These are phyloP conservation scores for Aphidius colemani DNA, from an alignment of 2,888 invertebrate genomes.

Conservation along the genomic window DNA sequence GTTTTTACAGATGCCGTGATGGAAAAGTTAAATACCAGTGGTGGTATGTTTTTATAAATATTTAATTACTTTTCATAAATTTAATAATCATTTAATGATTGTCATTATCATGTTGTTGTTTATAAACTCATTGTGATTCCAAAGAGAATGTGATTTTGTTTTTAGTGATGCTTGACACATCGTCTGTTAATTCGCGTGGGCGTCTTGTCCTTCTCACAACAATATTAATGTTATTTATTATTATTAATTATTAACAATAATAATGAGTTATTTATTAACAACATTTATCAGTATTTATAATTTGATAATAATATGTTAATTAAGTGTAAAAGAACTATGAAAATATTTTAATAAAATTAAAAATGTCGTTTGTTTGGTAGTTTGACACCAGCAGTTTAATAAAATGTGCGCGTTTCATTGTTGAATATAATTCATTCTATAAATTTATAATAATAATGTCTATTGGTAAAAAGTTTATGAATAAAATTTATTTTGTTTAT, in stretches of 20 bases:
- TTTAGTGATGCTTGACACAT: slow-evolving; percentile 23
- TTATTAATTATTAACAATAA: background rate
- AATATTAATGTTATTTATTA: slow-evolving; percentile 22
- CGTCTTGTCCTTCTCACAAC: slow-evolving; percentile 46
- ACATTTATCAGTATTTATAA: background rate
- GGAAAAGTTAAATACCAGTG: slow-evolving; percentile 47
- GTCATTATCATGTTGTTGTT: too few relatives aligned
- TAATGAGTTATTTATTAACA: background rate
- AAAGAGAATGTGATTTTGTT: too few relatives aligned
- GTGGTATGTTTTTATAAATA: slow-evolving; percentile 45
- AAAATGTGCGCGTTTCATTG: slow-evolving; percentile 11
- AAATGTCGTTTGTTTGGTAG: background rate
- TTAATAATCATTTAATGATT: background rate
- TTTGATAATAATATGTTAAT: too few relatives aligned
- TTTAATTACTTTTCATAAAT: background rate
- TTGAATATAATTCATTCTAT: background rate
- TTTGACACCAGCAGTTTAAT: slow-evolving; percentile 8
- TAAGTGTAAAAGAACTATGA: too few relatives aligned
- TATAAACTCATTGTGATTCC: too few relatives aligned
- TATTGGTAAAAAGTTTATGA: background rate
- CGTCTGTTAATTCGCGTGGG: slow-evolving; percentile 47
- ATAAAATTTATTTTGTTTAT: too few relatives aligned
- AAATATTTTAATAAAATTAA: too few relatives aligned
- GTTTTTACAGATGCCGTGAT: slow-evolving; percentile 48
- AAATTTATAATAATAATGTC: background rate